phyloP scores from a whole-genome alignment of 2,113 vertebrate species.

The Indicator indicator region DNA sequence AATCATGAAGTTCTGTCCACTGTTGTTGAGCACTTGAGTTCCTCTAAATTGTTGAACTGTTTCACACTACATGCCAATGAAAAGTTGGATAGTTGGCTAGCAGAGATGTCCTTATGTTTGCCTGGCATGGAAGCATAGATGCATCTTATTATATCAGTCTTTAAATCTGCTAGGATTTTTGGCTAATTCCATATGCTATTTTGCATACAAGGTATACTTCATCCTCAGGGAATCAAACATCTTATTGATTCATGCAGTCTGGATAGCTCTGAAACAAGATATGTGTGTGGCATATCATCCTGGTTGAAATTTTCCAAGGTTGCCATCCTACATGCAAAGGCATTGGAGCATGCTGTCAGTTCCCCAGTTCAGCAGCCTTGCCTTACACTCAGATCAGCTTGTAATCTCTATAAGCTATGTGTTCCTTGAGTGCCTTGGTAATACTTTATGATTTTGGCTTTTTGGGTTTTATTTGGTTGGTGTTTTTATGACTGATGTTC shows the following conservation, averaged over 20 bases:
- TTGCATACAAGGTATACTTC: not conserved
- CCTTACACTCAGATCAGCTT: not conserved
- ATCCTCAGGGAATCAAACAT: not conserved
- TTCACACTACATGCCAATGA: not conserved
- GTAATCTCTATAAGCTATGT: not conserved
- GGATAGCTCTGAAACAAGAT: not conserved
- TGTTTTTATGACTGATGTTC: not conserved
- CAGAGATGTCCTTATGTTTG: not conserved
- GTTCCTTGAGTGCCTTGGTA: not conserved
- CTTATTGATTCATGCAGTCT: conserved; percentile 8
- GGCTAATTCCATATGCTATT: not conserved
- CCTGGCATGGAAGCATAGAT: not conserved
- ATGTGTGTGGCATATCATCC: not conserved
- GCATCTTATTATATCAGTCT: not conserved
- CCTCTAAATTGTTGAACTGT: not conserved
- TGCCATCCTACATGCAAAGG: not conserved
- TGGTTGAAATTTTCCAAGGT: not conserved
- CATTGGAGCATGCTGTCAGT: not conserved
- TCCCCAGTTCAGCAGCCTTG: not conserved
- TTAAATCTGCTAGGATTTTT: conserved; percentile 14
- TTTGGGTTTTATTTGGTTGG: too few species aligned
- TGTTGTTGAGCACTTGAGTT: not conserved
- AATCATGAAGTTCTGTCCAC: not conserved
- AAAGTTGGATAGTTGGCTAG: not conserved
- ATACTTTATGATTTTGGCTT: not conserved